Conservation (phyloP, 1,140 invertebrate species). For the Portunus trituberculatus region DNA sequence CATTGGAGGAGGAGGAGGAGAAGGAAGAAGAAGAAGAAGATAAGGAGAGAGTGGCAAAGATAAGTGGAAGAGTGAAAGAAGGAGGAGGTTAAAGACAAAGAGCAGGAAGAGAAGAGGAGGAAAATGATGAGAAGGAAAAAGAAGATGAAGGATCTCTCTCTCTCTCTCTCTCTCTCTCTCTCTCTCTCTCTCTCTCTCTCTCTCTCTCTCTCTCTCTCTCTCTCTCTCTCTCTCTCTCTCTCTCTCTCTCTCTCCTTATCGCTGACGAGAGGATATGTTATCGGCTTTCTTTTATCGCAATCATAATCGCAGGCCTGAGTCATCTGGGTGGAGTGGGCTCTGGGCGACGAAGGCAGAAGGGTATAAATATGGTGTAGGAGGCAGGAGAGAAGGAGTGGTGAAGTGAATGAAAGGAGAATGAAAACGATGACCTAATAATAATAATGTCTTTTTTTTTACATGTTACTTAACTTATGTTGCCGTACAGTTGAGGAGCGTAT, state of each 20-base stretch:
- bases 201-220: too few relatives aligned
- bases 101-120: neutral
- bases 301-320: neutral
- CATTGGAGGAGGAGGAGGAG: too few relatives aligned
- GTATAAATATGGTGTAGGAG: neutral
- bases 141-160: neutral
- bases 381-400: neutral
- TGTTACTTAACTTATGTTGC: too few relatives aligned
- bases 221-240: neutral
- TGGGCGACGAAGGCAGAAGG: neutral
- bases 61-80: neutral
- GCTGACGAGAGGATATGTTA: neutral
- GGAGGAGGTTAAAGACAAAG: neutral
- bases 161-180: neutral
- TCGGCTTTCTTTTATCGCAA: neutral
- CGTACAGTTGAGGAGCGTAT: too few relatives aligned
- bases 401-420: neutral
- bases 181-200: neutral
- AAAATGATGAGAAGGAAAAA: too few relatives aligned
- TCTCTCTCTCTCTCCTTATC: neutral
- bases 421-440: neutral
- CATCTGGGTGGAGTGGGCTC: neutral
- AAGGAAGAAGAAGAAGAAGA: neutral
- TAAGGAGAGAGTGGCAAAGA: neutral
- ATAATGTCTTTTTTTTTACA: too few relatives aligned